Evolutionary conservation across 2,797 vertebrate species (phyloP).

Genomic region (Diplodus sargus): DNA sequence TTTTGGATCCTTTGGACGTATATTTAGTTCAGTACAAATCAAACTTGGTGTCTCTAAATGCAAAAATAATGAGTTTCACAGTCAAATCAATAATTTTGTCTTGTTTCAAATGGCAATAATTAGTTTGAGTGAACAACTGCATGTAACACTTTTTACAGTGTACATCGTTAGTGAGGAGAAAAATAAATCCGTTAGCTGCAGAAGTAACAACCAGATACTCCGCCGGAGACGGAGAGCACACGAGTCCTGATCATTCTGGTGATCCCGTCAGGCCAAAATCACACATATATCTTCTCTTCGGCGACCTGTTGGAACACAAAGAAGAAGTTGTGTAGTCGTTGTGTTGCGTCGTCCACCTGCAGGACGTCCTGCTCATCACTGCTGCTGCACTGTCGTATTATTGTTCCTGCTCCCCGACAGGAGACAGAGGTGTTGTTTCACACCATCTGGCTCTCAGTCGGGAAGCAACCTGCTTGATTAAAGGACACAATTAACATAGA

Average conservation of each 20-base stretch:
- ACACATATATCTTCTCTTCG: too few relatives aligned
- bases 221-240: too few relatives aligned
- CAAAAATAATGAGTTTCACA: too few relatives aligned
- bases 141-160: too few relatives aligned
- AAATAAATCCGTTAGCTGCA: too few relatives aligned
- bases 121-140: too few relatives aligned
- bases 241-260: neutral
- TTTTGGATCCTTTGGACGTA: too few relatives aligned
- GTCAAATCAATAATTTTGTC: too few relatives aligned
- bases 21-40: too few relatives aligned
- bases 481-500: slow-evolving; percentile 57
- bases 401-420: slow-evolving; percentile 20
- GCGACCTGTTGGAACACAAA: neutral
- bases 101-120: too few relatives aligned
- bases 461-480: slow-evolving; percentile 52
- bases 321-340: too few relatives aligned
- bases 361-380: slow-evolving; percentile 6
- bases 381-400: neutral
- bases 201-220: neutral
- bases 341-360: slow-evolving; percentile 3
- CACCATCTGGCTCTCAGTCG: slow-evolving; percentile 59
- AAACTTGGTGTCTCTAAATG: too few relatives aligned
- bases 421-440: slow-evolving; percentile 40
- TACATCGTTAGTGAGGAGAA: neutral
- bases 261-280: neutral